phyloP scores from a whole-genome alignment of 2,888 invertebrate species.

The Ceraclea dissimilis region DNA sequence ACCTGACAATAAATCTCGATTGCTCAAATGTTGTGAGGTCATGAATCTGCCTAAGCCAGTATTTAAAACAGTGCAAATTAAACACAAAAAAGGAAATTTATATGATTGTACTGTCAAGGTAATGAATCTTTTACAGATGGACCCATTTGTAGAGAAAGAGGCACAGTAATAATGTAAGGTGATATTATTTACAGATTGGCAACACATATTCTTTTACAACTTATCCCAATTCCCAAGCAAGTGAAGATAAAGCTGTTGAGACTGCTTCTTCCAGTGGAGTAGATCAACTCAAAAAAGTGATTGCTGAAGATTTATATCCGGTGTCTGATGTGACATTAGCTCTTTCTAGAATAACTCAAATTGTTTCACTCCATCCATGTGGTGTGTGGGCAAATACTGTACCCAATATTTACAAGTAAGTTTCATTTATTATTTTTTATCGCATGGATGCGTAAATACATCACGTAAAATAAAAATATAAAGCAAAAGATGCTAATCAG shows the following conservation, averaged over 20 bases:
- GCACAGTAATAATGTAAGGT: no score
- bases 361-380: slow-evolving; percentile 44
- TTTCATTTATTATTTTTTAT: not conserved
- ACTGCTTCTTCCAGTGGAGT: slow-evolving; percentile 40
- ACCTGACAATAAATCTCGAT: slow-evolving; percentile 15
- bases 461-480: no score
- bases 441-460: no score
- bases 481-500: no score
- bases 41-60: slow-evolving; percentile 40
- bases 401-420: slow-evolving; percentile 48
- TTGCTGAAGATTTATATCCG: slow-evolving; percentile 25
- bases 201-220: slow-evolving; percentile 35
- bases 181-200: slow-evolving; percentile 27
- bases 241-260: slow-evolving; percentile 40
- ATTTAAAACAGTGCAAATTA: slow-evolving; percentile 35
- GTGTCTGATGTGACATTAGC: slow-evolving; percentile 22
- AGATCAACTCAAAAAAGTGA: slow-evolving; percentile 34
- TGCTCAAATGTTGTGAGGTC: slow-evolving; percentile 28
- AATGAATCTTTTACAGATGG: no score
- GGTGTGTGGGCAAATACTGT: slow-evolving; percentile 54
- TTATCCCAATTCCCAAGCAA: slow-evolving; percentile 41
- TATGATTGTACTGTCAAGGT: slow-evolving; percentile 43
- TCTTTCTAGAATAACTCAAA: slow-evolving; percentile 32
- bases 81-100: slow-evolving; percentile 32
- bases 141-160: no score